Evolutionary conservation across 2,113 vertebrate species (phyloP).

Genomic region (Phrynosoma blainvillii): DNA sequence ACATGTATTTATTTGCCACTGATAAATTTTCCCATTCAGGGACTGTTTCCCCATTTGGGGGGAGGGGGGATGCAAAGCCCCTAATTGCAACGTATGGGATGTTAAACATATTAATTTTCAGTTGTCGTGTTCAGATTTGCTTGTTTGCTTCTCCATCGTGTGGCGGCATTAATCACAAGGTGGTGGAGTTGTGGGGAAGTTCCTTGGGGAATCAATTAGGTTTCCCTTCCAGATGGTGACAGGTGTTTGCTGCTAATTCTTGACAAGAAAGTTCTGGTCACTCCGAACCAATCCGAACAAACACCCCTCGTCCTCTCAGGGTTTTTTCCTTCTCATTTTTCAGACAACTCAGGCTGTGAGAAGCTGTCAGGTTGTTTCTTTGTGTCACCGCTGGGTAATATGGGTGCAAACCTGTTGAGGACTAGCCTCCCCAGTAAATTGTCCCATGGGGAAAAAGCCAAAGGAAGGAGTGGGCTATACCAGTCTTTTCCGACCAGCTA

Average conservation of each 20-base stretch:
- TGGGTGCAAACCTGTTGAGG: too few relatives aligned
- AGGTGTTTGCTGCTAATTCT: slow-evolving; percentile 66
- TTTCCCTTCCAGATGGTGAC: slow-evolving; percentile 66
- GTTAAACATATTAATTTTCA: slow-evolving; percentile 74
- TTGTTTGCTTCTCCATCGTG: slow-evolving; percentile 46
- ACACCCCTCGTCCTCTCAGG: slow-evolving; percentile 9
- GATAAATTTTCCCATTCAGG: slow-evolving; percentile 70
- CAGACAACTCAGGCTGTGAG: slow-evolving; percentile 3
- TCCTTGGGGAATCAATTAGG: slow-evolving; percentile 72
- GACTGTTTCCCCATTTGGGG: slow-evolving; percentile 48
- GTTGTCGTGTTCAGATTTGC: slow-evolving; percentile 43
- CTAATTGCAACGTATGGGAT: slow-evolving; percentile 60
- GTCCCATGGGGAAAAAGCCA: not conserved
- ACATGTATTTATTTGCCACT: slow-evolving; percentile 51
- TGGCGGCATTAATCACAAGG: slow-evolving; percentile 72
- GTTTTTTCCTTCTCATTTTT: not conserved
- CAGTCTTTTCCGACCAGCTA: too few relatives aligned
- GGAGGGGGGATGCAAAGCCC: slow-evolving; percentile 61
- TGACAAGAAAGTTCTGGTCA: slow-evolving; percentile 51
- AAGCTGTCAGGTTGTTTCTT: slow-evolving; percentile 25
- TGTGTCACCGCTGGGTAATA: too few relatives aligned
- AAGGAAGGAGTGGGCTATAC: not conserved
- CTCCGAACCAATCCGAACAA: slow-evolving; percentile 43
- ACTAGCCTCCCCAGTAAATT: too few relatives aligned
- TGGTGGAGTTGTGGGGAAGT: slow-evolving; percentile 67